Evolutionary conservation across 2,888 invertebrate species (phyloP).

Genomic region (Pollenia angustigena): DNA sequence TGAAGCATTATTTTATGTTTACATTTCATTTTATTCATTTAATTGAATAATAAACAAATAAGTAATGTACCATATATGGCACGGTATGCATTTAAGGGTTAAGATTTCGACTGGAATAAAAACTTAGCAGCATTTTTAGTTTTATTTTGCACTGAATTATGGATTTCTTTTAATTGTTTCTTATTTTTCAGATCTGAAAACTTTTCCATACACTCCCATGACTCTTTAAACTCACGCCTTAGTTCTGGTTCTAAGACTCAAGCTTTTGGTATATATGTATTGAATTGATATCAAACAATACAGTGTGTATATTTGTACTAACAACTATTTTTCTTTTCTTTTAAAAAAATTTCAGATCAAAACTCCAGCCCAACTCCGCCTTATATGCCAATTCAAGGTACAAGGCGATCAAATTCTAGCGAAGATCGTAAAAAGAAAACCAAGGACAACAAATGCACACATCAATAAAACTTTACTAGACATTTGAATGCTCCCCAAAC

Average conservation of each 20-base stretch:
- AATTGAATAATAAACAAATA: too few species aligned
- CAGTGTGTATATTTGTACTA: conserved; percentile 5
- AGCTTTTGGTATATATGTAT: conserved; percentile 83
- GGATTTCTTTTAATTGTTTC: background rate
- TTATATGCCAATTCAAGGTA: conserved; percentile 92
- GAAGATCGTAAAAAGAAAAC: conserved; percentile 86
- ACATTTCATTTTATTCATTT: too few species aligned
- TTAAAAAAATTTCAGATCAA: conserved; percentile 82
- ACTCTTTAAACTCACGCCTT: conserved; percentile 78
- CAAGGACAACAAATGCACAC: conserved; percentile 87
- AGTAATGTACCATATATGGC: too few species aligned
- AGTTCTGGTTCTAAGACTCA: conserved; percentile 81
- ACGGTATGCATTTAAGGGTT: too few species aligned
- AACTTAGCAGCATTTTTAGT: background rate
- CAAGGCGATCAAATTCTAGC: conserved; percentile 87
- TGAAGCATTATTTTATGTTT: too few species aligned
- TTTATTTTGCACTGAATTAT: background rate
- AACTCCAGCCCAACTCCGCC: conserved; percentile 86
- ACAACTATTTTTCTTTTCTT: background rate
- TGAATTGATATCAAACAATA: conserved; percentile 25
- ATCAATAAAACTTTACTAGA: conserved; percentile 84
- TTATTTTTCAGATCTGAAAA: conserved; percentile 78
- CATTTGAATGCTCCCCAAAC: conserved; percentile 23
- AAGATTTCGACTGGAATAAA: background rate
- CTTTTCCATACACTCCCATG: conserved; percentile 81